phyloP scores from a whole-genome alignment of 1,140 invertebrate species.

The Drosophila nigrodunni region DNA sequence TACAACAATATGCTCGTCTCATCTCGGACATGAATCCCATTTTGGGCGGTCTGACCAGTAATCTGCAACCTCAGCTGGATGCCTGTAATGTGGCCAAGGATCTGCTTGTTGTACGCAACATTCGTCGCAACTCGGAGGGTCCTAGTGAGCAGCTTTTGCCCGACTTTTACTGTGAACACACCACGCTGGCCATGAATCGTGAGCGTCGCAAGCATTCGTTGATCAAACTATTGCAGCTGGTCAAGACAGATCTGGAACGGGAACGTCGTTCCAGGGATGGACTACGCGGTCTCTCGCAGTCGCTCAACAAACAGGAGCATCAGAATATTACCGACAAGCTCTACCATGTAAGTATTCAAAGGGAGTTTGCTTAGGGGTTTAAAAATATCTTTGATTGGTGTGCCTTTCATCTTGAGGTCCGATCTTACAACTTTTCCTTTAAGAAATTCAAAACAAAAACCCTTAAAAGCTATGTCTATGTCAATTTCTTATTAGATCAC shows the following conservation, averaged over 20 bases:
- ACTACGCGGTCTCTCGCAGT: slow-evolving; percentile 94
- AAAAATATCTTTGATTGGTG: neutral
- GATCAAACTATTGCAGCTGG: slow-evolving; percentile 92
- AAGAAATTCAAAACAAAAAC: no score
- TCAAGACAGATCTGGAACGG: slow-evolving; percentile 93
- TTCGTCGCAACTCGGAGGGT: slow-evolving; percentile 84
- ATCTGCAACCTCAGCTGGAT: slow-evolving; percentile 74
- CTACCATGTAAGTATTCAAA: slow-evolving; percentile 89
- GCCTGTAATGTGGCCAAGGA: slow-evolving; percentile 83
- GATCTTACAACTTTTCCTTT: no score
- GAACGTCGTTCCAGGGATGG: slow-evolving; percentile 94
- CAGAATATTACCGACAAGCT: slow-evolving; percentile 96
- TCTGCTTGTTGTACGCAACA: slow-evolving; percentile 81
- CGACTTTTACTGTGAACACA: slow-evolving; percentile 97
- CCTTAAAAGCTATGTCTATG: no score
- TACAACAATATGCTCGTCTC: slow-evolving; percentile 91
- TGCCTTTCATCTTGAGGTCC: no score
- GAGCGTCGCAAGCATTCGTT: slow-evolving; percentile 94
- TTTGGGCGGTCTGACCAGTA: slow-evolving; percentile 85
- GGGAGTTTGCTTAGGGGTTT: no score
- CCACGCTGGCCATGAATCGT: slow-evolving; percentile 95
- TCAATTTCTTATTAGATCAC: no score
- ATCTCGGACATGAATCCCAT: slow-evolving; percentile 91
- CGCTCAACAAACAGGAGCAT: slow-evolving; percentile 95
- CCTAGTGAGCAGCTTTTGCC: slow-evolving; percentile 93